Evolutionary conservation across 2,113 vertebrate genomes (phyloP), one percentile per base, ranked within the genome.

Genomic region (Phyllostomus discolor): DNA sequence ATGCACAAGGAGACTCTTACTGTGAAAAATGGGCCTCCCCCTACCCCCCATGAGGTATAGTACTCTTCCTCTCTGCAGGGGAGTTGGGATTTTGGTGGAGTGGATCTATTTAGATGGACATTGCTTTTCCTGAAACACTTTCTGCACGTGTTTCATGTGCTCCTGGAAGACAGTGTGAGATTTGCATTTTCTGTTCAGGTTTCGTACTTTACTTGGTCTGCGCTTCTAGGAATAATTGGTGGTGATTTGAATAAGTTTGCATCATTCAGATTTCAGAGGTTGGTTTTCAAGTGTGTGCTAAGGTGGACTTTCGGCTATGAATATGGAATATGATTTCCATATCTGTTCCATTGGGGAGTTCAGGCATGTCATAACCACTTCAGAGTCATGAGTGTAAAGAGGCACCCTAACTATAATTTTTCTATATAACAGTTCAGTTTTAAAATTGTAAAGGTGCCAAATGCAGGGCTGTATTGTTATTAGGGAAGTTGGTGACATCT

Each of bases 381-480:
- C 91, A 92, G 95, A 95, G 83, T 91, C 96, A 87, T 92, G 93
- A 91, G 66, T 96, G 93, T 94, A 85, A 41, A 94, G 82, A 95
- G 95, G 87, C 62, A 97, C 69, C 78, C 86, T 87, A 70, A 75
- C 86, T 95, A 48, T 96, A 95, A 96, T 94, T 96, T 97, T 97
- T 97, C 79, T 95, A 80, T 96, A 93, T 80, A 95, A 96, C 93
- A 96, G 94, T 97, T 97, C 69, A 94, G 93, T 94, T 96, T 96
- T 95, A 96, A 97, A 97, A 95, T 96, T 97, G 96, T 98, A 93
- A 97, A 82, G 86, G 67, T 96, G 97, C 94, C 97, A 97, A 89
- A 75, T 94, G 69, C 73, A 91, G 83, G 73, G 79, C 82, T 84
- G 91, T 96, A 95, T 96, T 96, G 89, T 97, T 98, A 97, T 95